These are phyloP conservation scores for Spea bombifrons DNA, from an alignment of 2,113 vertebrate species.

Conservation along the genomic window DNA sequence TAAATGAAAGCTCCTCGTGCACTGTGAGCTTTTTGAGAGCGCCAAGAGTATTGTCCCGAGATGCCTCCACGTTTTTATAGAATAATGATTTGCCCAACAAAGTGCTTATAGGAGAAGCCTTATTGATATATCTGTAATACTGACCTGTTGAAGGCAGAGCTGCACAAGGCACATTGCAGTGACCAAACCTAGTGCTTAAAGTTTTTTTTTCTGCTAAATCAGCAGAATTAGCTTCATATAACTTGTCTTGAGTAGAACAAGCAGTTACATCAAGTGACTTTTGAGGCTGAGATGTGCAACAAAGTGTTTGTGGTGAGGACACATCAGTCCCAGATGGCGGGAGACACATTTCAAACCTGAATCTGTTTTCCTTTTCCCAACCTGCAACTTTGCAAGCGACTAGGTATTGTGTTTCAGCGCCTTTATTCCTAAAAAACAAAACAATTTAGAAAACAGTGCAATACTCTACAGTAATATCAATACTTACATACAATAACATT, in stretches of 20 bases:
- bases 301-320: background rate
- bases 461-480: background rate
- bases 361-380: conserved; percentile 85
- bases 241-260: no score
- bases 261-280: background rate
- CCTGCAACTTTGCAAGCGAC: conserved; percentile 79
- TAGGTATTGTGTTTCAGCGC: conserved; percentile 68
- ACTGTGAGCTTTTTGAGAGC: background rate
- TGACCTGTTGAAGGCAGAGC: background rate
- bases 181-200: background rate
- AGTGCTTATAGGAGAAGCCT: background rate
- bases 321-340: background rate
- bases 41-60: background rate
- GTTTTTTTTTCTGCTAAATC: background rate
- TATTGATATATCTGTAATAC: background rate
- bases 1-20: background rate
- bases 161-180: background rate
- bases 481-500: background rate
- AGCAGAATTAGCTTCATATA: no score
- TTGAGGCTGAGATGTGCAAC: no score
- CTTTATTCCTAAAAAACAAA: conserved; percentile 76
- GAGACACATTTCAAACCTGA: conserved; percentile 59
- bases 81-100: background rate
- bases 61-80: background rate
- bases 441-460: background rate